A percentile compares a stretch with the other conserved stretches of the same genome.
Evolutionary conservation across 2,113 vertebrate genomes (phyloP).

Genomic region (Synodontis membranacea): DNA sequence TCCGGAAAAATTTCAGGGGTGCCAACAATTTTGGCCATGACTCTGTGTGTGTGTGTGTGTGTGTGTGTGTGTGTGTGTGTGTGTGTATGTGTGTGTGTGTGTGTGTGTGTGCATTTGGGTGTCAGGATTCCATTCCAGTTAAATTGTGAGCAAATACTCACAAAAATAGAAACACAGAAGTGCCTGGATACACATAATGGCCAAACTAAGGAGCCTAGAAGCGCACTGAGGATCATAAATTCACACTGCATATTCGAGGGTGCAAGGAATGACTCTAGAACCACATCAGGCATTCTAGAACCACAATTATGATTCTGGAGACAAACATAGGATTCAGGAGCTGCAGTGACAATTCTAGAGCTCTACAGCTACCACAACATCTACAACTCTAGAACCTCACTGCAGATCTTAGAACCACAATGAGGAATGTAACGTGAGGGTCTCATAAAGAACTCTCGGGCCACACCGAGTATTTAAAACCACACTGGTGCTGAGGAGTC

Average conservation of each 20-base stretch:
- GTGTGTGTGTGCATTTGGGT: not conserved
- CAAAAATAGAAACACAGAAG: not conserved
- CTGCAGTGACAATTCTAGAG: not conserved
- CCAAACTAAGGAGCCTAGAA: not conserved
- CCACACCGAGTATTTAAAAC: not conserved
- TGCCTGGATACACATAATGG: not conserved
- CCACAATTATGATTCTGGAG: not conserved
- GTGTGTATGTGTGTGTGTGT: constrained; percentile 1
- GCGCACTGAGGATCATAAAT: not conserved
- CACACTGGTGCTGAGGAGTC: too few relatives aligned
- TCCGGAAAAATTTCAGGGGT: too few relatives aligned
- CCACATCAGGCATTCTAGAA: not conserved
- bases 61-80: not conserved
- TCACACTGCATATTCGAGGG: not conserved
- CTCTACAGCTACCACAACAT: too few relatives aligned
- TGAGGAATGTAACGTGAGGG: not conserved
- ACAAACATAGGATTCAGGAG: not conserved
- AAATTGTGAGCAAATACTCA: not conserved
- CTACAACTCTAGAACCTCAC: not conserved
- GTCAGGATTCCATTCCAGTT: not conserved
- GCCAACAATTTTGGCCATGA: too few relatives aligned
- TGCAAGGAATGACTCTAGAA: not conserved
- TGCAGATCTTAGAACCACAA: not conserved
- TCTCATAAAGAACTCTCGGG: too few relatives aligned
- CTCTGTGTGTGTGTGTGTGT: too few relatives aligned